These are phyloP conservation scores for Cremastinae sp. DNA, from an alignment of 2,888 invertebrate genomes.

Conservation along the genomic window DNA sequence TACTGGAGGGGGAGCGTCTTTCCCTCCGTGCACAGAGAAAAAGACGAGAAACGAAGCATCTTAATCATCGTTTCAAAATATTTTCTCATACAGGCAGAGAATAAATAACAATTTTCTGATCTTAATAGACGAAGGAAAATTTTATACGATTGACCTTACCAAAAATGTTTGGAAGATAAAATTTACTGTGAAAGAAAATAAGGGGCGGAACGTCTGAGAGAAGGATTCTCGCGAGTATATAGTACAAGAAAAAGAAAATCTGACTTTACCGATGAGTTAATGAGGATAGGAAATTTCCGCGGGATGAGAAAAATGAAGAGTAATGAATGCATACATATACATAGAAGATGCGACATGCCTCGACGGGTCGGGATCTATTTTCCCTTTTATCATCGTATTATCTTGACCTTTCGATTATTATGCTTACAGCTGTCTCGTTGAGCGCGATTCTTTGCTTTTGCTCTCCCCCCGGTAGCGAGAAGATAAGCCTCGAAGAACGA, in stretches of 20 bases:
- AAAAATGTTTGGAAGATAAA: too few species aligned
- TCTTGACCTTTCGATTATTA: conserved; percentile 51
- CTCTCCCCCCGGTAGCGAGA: conserved; percentile 12
- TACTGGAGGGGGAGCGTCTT: too few species aligned
- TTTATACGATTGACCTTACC: too few species aligned
- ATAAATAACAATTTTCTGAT: too few species aligned
- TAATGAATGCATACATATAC: conserved; percentile 1
- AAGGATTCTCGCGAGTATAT: too few species aligned
- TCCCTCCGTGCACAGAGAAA: not conserved
- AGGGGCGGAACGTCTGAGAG: too few species aligned
- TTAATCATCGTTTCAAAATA: not conserved
- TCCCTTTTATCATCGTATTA: conserved; percentile 52
- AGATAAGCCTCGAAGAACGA: conserved; percentile 34
- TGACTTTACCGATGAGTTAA: too few species aligned
- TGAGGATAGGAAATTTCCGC: too few species aligned
- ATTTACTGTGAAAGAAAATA: too few species aligned
- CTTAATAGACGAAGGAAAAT: not conserved
- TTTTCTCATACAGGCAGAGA: not conserved
- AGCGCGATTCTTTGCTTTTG: conserved; percentile 3
- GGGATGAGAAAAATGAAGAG: conserved; percentile 30
- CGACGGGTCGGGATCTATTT: conserved; percentile 50
- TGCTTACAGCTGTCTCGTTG: conserved; percentile 46
- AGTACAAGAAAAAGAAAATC: not conserved
- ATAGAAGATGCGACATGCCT: too few species aligned
- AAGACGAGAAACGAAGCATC: not conserved